phyloP scores from a whole-genome alignment of 2,113 vertebrate species.

The Prionailurus viverrinus region DNA sequence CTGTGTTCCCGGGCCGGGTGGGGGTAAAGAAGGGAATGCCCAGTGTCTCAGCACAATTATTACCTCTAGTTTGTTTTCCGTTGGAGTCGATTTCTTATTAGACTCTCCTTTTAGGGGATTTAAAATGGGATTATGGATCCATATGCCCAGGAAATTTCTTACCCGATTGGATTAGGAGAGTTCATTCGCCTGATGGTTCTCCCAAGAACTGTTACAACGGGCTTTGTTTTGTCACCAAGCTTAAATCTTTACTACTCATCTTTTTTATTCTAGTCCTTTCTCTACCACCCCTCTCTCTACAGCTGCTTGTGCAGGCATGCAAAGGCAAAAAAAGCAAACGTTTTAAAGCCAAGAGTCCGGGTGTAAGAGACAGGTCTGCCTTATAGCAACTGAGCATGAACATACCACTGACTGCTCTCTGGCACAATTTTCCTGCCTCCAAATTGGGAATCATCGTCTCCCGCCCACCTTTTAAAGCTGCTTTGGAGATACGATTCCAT shows the following conservation, averaged over 20 bases:
- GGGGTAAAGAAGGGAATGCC: background rate
- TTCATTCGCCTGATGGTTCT: background rate
- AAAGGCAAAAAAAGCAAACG: background rate
- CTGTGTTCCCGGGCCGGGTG: background rate
- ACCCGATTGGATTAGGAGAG: background rate
- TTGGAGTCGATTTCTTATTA: conserved; percentile 23
- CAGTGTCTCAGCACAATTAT: background rate
- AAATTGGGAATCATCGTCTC: background rate
- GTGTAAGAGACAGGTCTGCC: background rate
- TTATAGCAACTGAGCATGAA: no score
- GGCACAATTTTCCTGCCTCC: background rate
- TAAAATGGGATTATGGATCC: conserved; percentile 26
- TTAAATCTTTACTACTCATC: background rate
- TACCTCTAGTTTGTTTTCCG: background rate
- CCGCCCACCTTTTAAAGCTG: background rate
- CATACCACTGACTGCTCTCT: background rate
- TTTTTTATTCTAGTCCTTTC: background rate
- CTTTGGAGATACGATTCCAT: background rate
- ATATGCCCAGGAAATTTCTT: conserved; percentile 49
- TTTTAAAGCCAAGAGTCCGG: background rate
- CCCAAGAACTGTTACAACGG: background rate
- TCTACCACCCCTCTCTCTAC: background rate
- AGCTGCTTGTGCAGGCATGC: background rate
- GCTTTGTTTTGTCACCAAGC: background rate
- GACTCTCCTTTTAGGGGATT: conserved; percentile 6